phyloP scores from a whole-genome alignment of 92 coral and sea anemone species.

The Zoanthus sansibaricus region DNA sequence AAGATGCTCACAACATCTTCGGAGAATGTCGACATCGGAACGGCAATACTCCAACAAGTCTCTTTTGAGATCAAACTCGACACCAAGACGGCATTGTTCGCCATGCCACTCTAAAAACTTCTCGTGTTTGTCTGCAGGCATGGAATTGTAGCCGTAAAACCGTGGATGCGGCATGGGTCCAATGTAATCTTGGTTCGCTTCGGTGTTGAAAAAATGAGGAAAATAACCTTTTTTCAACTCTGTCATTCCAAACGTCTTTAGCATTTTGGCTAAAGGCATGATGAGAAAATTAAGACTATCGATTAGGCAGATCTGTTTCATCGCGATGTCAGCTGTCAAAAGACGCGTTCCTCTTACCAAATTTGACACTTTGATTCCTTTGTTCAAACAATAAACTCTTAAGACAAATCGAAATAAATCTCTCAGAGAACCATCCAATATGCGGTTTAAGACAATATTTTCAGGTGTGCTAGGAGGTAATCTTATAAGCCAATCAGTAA shows the following conservation, averaged over 20 bases:
- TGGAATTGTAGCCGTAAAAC: neutral
- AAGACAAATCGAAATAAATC: too few species aligned
- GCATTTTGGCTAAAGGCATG: constrained; percentile 34
- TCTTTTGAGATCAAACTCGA: neutral
- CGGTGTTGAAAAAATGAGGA: constrained; percentile 36
- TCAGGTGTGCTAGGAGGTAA: too few species aligned
- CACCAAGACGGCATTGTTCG: neutral
- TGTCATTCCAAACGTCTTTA: constrained; percentile 45
- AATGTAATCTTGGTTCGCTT: constrained; percentile 32
- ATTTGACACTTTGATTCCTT: constrained; percentile 9
- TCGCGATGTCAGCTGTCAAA: neutral
- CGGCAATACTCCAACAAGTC: neutral
- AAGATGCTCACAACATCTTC: neutral
- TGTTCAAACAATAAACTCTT: neutral
- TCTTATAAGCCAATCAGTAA: too few species aligned
- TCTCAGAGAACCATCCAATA: too few species aligned
- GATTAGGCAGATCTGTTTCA: constrained; percentile 15
- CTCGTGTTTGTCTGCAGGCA: neutral
- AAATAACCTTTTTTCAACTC: constrained; percentile 14
- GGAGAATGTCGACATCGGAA: neutral
- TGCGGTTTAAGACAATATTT: too few species aligned
- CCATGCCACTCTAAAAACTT: neutral
- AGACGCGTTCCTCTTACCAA: constrained; percentile 24
- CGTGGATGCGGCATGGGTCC: constrained; percentile 34
- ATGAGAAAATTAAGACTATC: constrained; percentile 41